These are phyloP conservation scores for Sebastes trivittatus DNA, from an alignment of 2,797 vertebrate genomes.

Conservation along the genomic window DNA sequence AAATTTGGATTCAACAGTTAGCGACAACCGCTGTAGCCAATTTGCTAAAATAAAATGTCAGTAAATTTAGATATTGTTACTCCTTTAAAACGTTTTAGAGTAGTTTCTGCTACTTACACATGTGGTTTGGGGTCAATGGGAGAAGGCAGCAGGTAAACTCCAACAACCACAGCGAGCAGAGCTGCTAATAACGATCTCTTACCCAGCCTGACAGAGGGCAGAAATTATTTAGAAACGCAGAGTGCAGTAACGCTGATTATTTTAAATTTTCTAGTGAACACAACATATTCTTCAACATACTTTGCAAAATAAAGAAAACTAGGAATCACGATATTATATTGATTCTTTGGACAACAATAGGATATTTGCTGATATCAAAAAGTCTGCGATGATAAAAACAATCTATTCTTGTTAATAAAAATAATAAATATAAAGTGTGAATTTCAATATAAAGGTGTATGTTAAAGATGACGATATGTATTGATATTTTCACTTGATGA, in stretches of 20 bases:
- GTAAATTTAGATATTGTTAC: no score
- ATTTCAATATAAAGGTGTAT: no score
- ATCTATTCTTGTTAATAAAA: no score
- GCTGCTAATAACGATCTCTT: slow-evolving; percentile 19
- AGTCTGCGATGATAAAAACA: no score
- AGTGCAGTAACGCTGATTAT: neutral
- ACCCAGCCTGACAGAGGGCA: slow-evolving; percentile 49
- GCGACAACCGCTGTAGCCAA: no score
- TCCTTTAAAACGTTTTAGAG: neutral
- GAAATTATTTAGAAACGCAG: neutral
- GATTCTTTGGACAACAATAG: fast-evolving
- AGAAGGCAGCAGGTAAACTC: slow-evolving; percentile 79
- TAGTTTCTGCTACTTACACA: slow-evolving; percentile 44
- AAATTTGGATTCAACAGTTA: neutral
- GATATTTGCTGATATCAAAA: no score
- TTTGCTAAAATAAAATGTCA: neutral
- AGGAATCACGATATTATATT: no score
- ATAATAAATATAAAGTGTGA: no score
- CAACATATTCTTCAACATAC: fast-evolving
- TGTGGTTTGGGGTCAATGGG: slow-evolving; percentile 79
- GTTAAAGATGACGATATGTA: no score
- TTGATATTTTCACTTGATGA: no score
- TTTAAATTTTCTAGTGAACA: neutral
- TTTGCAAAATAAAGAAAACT: neutral
- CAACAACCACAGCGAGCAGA: slow-evolving; percentile 52